Evolutionary conservation across 1,140 invertebrate species (phyloP), one percentile per base, ranked within the genome.

Genomic region (Hycleus phaleratus): DNA sequence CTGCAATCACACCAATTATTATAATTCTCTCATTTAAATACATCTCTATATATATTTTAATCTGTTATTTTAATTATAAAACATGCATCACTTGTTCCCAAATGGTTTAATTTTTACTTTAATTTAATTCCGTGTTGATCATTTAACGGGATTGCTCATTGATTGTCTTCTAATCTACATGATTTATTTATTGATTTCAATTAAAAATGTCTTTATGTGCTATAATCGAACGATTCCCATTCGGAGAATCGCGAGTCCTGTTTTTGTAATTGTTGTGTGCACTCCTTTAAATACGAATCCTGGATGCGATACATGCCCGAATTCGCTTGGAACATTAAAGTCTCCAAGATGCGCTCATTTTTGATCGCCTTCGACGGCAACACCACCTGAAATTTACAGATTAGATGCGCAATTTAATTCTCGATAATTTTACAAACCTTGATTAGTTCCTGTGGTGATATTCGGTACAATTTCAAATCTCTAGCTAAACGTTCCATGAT

Each of bases 321-420:
- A 72, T 93, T 93, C 38, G 92, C 91, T 77, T 96, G 93, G 70
- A 87, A 90, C 87, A 94, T 92, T 25, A 96, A 77, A 0, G 93
- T 96, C 74, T 94, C 91, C 58, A 96, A 79, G 59, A 96, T 95
- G 32, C 88, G 80, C 71, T 95, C 91, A 73, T 96, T 93, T 68
- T 90, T 93, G 62, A 95, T 93, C 10, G 92, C 90, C 74, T 95
- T 95, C 40, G 90, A 91, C 43, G 92, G 93, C 60, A 95, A 75
- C 40, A 96, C 92, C 62, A 93, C 87, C 85, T 88, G 73, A 38
- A 61, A 58, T 18, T n/a, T 5, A 48, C 18, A 5, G 11, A 39
- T 39, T 39, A 39, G 10, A 39, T 39, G 1, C 38, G 10, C 1
- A 39, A 39, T 39, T 39, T 1, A 18, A 39, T 39, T 39, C 2